These are phyloP conservation scores for Gryllus bimaculatus DNA, from an alignment of 1,140 invertebrate species.

Conservation along the genomic window DNA sequence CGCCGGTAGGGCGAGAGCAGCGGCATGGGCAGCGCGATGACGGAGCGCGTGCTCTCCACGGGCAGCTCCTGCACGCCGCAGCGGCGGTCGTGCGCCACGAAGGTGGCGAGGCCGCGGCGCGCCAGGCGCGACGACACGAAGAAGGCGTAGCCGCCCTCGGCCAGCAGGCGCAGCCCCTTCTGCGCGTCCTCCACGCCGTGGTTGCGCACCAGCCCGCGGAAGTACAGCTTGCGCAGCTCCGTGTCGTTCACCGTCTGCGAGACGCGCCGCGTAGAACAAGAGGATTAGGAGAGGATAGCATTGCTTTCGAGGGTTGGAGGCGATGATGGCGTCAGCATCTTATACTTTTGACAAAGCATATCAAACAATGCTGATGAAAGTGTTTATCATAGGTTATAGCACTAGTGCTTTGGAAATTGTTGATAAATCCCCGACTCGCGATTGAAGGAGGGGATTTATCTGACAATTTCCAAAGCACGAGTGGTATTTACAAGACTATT, in stretches of 20 bases:
- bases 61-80: slow-evolving; percentile 34
- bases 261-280: not conserved
- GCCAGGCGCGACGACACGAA: slow-evolving; percentile 37
- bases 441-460: too few relatives aligned
- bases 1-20: slow-evolving; percentile 35
- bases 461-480: too few relatives aligned
- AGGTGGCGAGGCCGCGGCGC: slow-evolving; percentile 32
- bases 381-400: too few relatives aligned
- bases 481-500: too few relatives aligned
- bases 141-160: slow-evolving; percentile 36
- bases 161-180: slow-evolving; percentile 32
- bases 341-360: too few relatives aligned
- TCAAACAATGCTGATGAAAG: too few relatives aligned
- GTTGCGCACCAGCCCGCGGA: slow-evolving; percentile 31
- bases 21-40: slow-evolving; percentile 36
- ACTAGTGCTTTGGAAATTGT: too few relatives aligned
- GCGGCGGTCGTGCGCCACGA: slow-evolving; percentile 32
- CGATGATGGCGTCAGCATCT: too few relatives aligned
- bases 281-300: not conserved
- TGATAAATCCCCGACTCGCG: too few relatives aligned
- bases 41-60: slow-evolving; percentile 32
- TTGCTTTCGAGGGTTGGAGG: not conserved
- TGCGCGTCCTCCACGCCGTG: slow-evolving; percentile 34
- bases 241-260: slow-evolving; percentile 35
- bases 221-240: slow-evolving; percentile 35